Conservation (phyloP, 2,888 invertebrate species). For the Heteropelma amictum region DNA sequence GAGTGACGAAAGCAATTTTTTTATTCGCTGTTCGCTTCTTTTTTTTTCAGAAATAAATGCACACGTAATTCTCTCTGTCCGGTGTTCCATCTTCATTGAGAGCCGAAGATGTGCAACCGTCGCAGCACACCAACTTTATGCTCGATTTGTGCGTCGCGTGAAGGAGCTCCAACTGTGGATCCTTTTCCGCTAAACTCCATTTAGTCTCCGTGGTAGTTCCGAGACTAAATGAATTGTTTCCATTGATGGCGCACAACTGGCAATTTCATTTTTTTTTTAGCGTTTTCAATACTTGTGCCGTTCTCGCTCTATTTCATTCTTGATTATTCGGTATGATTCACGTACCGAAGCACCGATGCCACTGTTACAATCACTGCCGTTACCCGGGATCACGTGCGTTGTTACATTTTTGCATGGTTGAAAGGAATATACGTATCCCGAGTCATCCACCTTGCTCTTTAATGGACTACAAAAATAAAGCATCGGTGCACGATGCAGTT, state of each 20-base stretch:
- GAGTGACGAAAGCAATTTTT: background rate
- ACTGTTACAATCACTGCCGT: slow-evolving; percentile 44
- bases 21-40: too few species aligned
- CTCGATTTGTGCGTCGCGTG: slow-evolving; percentile 71
- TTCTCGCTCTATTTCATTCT: background rate
- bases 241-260: slow-evolving; percentile 61
- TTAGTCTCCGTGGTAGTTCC: slow-evolving; percentile 62
- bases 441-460: slow-evolving; percentile 7
- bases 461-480: slow-evolving; percentile 12
- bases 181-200: slow-evolving; percentile 23
- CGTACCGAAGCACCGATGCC: slow-evolving; percentile 63
- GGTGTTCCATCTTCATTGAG: background rate
- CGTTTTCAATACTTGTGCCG: background rate
- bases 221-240: slow-evolving; percentile 43
- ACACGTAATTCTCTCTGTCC: slow-evolving; percentile 20
- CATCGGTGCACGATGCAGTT: background rate
- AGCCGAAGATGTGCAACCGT: slow-evolving; percentile 69
- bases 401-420: slow-evolving; percentile 73
- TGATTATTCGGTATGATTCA: too few species aligned
- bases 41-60: background rate
- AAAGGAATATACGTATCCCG: slow-evolving; percentile 70
- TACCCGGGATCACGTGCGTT: slow-evolving; percentile 35
- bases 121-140: slow-evolving; percentile 77
- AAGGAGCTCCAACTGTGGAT: slow-evolving; percentile 40
- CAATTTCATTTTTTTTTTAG: background rate